Conservation (phyloP, 2,113 vertebrate genomes). For the Colistium nudipinnis region DNA sequence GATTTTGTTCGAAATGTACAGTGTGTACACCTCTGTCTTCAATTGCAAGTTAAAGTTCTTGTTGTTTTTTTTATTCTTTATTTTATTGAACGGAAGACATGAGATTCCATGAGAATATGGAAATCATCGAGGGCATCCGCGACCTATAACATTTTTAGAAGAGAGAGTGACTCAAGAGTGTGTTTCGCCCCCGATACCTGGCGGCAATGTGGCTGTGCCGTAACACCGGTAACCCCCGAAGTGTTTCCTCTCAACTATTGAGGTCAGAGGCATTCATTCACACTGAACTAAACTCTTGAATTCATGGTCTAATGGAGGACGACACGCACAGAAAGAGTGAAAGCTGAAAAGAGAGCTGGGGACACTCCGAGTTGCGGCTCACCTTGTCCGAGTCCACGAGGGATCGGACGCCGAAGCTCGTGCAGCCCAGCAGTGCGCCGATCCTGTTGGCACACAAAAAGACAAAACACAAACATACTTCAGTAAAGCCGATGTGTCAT, state of each 20-base stretch:
- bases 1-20: too few species aligned
- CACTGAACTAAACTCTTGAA: constrained; percentile 56
- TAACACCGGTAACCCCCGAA: constrained; percentile 67
- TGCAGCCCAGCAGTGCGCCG: constrained; percentile 86
- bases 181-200: constrained; percentile 36
- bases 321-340: constrained; percentile 9
- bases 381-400: constrained; percentile 87
- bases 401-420: constrained; percentile 92
- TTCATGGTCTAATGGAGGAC: constrained; percentile 54
- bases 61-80: too few species aligned
- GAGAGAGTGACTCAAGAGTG: constrained; percentile 45
- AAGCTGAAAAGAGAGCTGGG: constrained; percentile 18
- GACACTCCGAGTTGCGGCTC: constrained; percentile 38
- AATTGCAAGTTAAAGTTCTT: too few species aligned
- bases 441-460: constrained; percentile 70
- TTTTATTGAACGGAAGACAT: not conserved
- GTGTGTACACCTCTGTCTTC: too few species aligned
- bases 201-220: constrained; percentile 22
- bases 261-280: constrained; percentile 63
- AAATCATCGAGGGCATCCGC: too few species aligned
- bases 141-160: constrained; percentile 36
- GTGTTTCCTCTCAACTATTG: constrained; percentile 67
- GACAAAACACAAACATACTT: constrained; percentile 21
- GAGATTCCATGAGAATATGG: too few species aligned
- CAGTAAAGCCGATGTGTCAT: constrained; percentile 4